Conservation (phyloP, 2,888 invertebrate genomes). For the Hermodice carunculata region DNA sequence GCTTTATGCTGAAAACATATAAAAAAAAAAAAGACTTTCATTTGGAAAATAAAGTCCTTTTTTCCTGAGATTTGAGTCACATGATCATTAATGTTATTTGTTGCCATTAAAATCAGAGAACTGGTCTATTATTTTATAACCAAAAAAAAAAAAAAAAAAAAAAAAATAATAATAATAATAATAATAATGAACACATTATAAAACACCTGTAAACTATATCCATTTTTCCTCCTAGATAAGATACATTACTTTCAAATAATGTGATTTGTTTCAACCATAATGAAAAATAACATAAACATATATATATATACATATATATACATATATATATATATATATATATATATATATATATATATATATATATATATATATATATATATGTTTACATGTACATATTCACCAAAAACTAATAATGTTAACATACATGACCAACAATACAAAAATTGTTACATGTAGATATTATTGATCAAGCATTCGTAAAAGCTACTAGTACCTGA, state of each 20-base stretch:
- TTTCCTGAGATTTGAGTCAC: too few relatives aligned
- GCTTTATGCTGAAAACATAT: too few relatives aligned
- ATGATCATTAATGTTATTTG: neutral
- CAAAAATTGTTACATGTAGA: neutral
- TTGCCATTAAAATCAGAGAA: neutral
- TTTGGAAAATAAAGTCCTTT: too few relatives aligned
- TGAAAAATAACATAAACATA: too few relatives aligned
- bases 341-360: slow-evolving; percentile 6
- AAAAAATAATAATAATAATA: neutral
- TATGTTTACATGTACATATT: neutral
- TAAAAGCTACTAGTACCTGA: too few relatives aligned
- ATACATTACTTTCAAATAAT: neutral
- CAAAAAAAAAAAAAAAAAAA: neutral
- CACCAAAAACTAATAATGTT: neutral
- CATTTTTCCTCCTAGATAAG: neutral
- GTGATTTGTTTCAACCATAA: neutral
- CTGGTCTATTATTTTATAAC: neutral
- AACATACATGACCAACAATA: neutral
- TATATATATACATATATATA: too few relatives aligned
- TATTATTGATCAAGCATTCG: too few relatives aligned
- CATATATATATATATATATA: slow-evolving; percentile 1
- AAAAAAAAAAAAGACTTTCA: too few relatives aligned
- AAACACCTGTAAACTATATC: neutral
- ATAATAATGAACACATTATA: neutral
- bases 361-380: slow-evolving; percentile 3